Evolutionary conservation across 2,888 invertebrate genomes (phyloP), one percentile per base, ranked within the genome.

Genomic region (Urechis unicinctus): DNA sequence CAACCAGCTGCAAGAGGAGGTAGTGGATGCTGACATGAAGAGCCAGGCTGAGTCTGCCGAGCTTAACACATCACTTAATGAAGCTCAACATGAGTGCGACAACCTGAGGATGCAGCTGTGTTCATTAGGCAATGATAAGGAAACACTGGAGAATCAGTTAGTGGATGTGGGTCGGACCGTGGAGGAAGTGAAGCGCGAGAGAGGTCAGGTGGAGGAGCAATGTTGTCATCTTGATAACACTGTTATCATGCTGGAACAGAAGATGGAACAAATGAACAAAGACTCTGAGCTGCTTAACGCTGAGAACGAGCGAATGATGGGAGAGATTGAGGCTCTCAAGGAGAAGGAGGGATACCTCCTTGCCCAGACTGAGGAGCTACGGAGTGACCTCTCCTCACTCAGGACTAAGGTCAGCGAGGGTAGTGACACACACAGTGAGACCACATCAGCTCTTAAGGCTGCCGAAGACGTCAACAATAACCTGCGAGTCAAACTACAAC

Each of bases 1-100:
- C 13, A 56, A 57, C 17, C 28, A 46, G 6, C 26, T 58, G 28
- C 53, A 63, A 31, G 30, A 28, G 24, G 57, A 61, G 9, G 42
- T 61, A 1, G 6, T 28, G 21, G 30, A 52, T 26, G 30, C 56
- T 31, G 51, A 55, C 26, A 46, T 57, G 43, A 26, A 50, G 17
- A 55, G 50, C 26, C 17, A 36, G 3, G 26, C 26, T n/a, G 30
- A 36, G 24, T 41, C 30, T 6, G 46, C 48, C 9, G 55, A 61
- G 9, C 50, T 63, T 1, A 58, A 58, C 17, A 22, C 43, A 3
- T 49, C 55, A 13, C 36, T 63, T 2, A 66, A 70, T 46, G 71
- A 72, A 22, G 73, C 72, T 2, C 56, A 73, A 29, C 65, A 68
- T 24, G 73, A 73, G 57, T 57, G 71, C 22, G 73, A 73, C 54